phyloP scores from a whole-genome alignment of 2,113 vertebrate species.

The Noctilio leporinus region DNA sequence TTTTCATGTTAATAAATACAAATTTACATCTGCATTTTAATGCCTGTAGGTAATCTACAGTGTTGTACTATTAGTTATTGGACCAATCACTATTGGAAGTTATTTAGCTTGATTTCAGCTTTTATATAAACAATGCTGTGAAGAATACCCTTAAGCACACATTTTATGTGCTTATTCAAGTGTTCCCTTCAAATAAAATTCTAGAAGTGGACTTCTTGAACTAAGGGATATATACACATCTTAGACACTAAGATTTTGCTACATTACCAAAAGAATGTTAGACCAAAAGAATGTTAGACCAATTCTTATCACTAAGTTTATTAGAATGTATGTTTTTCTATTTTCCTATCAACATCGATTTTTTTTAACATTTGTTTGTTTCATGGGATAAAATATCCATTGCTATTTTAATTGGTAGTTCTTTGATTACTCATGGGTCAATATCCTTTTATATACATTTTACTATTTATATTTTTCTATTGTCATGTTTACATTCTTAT shows the following conservation, averaged over 20 bases:
- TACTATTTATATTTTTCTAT: neutral
- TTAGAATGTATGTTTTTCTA: neutral
- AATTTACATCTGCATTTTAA: neutral
- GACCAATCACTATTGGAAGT: neutral
- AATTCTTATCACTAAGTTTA: constrained; percentile 7
- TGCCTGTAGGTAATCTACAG: neutral
- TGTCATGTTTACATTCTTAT: neutral
- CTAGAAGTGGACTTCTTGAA: neutral
- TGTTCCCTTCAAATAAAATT: constrained; percentile 19
- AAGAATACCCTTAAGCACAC: neutral
- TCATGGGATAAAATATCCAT: neutral
- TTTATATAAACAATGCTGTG: neutral
- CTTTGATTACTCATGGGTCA: constrained; percentile 10
- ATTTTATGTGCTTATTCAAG: neutral
- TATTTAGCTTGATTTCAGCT: neutral
- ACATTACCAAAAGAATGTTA: neutral
- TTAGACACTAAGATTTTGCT: neutral
- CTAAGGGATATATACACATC: neutral
- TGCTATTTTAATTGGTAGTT: neutral
- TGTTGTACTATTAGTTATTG: neutral
- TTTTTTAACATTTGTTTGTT: neutral
- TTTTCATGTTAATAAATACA: neutral
- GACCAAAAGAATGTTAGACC: neutral
- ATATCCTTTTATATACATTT: neutral
- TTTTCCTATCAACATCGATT: neutral